Evolutionary conservation across 2,888 invertebrate genomes (phyloP).

Genomic region (Ypsolopha scabrella): DNA sequence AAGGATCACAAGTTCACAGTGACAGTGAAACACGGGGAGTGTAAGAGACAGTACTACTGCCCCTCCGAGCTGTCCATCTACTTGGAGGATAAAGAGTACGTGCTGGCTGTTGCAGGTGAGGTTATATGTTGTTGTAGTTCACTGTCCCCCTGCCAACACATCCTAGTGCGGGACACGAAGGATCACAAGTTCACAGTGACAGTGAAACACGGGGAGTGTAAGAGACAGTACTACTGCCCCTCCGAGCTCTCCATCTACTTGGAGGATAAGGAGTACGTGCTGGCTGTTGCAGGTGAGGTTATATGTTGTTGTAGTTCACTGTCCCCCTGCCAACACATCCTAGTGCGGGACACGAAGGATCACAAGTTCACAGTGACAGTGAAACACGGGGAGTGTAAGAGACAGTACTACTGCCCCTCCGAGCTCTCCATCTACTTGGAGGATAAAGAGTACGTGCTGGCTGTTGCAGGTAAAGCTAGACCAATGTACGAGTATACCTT

Average conservation of each 20-base stretch:
- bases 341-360: slow-evolving; percentile 77
- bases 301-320: slow-evolving; percentile 70
- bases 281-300: slow-evolving; percentile 18
- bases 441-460: slow-evolving; percentile 73
- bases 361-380: slow-evolving; percentile 79
- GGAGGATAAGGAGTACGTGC: slow-evolving; percentile 76
- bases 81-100: slow-evolving; percentile 78
- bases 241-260: slow-evolving; percentile 73
- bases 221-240: slow-evolving; percentile 32
- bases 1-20: slow-evolving; percentile 79
- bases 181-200: slow-evolving; percentile 80
- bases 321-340: slow-evolving; percentile 80
- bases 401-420: slow-evolving; percentile 36
- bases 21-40: slow-evolving; percentile 66
- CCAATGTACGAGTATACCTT: too few relatives aligned
- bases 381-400: slow-evolving; percentile 52
- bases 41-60: slow-evolving; percentile 29
- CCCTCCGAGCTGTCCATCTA: slow-evolving; percentile 71
- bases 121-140: slow-evolving; percentile 64
- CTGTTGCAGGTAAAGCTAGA: too few relatives aligned
- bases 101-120: slow-evolving; percentile 23
- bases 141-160: slow-evolving; percentile 81
- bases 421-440: slow-evolving; percentile 76
- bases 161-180: slow-evolving; percentile 76
- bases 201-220: slow-evolving; percentile 60